Percentiles rank a stretch among this genome's conserved stretches.
phyloP scores from a whole-genome alignment of 2,888 invertebrate species.

The Glaucopsyche alexis region DNA sequence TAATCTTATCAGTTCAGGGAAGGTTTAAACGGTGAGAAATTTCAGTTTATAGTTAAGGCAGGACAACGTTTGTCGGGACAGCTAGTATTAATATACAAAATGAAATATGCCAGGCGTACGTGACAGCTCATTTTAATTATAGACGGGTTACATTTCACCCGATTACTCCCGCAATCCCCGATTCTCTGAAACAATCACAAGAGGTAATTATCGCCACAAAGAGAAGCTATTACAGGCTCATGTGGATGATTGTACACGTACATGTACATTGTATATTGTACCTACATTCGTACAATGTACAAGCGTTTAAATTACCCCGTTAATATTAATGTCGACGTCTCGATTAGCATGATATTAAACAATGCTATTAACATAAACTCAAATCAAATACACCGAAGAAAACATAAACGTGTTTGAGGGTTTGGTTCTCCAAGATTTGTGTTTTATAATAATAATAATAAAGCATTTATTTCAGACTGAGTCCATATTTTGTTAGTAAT shows the following conservation, averaged over 20 bases:
- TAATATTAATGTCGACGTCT: not conserved
- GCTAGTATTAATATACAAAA: too few species aligned
- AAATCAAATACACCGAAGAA: not conserved
- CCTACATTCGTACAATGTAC: not conserved
- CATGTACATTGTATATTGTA: not conserved
- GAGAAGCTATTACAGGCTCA: not conserved
- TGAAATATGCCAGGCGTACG: too few species aligned
- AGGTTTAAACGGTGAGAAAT: too few species aligned
- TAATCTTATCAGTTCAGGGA: too few species aligned
- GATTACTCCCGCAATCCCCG: not conserved
- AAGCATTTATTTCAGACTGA: too few species aligned
- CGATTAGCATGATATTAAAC: constrained; percentile 4
- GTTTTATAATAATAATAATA: too few species aligned
- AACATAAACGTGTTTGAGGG: too few species aligned
- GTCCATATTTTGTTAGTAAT: too few species aligned
- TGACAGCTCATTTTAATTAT: not conserved
- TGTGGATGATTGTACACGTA: not conserved
- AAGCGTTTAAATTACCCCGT: not conserved
- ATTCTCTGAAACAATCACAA: not conserved
- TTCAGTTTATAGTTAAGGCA: too few species aligned
- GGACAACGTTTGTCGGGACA: too few species aligned
- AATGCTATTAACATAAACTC: not conserved
- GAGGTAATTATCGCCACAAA: not conserved
- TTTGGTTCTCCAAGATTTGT: too few species aligned
- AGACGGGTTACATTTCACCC: not conserved